Evolutionary conservation across 2,797 vertebrate genomes (phyloP).

Genomic region (Uromys caudimaculatus): DNA sequence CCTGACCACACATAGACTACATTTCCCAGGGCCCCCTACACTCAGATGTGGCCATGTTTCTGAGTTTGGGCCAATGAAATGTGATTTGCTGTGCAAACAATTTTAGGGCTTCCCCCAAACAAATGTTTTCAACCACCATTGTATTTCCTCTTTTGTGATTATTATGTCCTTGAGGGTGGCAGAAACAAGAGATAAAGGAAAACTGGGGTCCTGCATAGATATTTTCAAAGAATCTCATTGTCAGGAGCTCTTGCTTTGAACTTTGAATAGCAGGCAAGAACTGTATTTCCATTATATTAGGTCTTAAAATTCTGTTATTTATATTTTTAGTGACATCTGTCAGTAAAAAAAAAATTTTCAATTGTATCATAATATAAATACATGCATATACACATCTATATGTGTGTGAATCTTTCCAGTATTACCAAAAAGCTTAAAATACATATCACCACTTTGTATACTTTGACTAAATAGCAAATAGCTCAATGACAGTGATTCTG

Average conservation of each 20-base stretch:
- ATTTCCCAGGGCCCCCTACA: background rate
- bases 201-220: background rate
- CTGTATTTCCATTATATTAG: background rate
- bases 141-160: background rate
- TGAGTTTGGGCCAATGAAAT: background rate
- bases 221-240: background rate
- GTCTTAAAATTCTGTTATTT: constrained; percentile 6
- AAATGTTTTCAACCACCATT: background rate
- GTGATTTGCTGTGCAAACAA: background rate
- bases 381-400: background rate
- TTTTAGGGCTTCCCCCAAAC: background rate
- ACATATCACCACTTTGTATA: background rate
- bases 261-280: background rate
- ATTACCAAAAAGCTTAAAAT: background rate
- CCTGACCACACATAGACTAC: background rate
- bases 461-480: background rate
- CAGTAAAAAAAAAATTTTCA: background rate
- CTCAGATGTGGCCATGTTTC: background rate
- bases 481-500: background rate
- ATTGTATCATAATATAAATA: background rate
- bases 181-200: background rate
- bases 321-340: background rate
- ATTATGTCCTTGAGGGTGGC: background rate
- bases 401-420: background rate
- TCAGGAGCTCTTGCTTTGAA: background rate